Conservation (phyloP, 2,797 vertebrate genomes). For the Aphelocoma californica region DNA sequence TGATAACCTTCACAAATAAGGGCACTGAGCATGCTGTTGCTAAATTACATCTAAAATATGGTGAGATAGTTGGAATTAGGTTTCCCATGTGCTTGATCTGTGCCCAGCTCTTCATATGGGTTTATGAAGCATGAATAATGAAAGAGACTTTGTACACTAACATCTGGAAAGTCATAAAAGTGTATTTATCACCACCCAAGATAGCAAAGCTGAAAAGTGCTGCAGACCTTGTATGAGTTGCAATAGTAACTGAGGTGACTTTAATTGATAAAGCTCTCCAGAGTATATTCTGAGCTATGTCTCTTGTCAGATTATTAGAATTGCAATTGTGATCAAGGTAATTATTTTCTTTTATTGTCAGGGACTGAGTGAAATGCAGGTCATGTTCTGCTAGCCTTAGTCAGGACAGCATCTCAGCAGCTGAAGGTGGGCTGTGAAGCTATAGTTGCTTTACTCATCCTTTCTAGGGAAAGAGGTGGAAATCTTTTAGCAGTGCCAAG, state of each 20-base stretch:
- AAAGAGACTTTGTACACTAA: slow-evolving; percentile 56
- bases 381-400: background rate
- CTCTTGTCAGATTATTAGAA: slow-evolving; percentile 56
- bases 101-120: slow-evolving; percentile 24
- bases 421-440: background rate
- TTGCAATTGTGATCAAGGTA: slow-evolving; percentile 56
- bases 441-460: background rate
- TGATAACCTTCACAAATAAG: slow-evolving; percentile 59
- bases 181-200: slow-evolving; percentile 44
- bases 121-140: slow-evolving; percentile 68
- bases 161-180: slow-evolving; percentile 63
- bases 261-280: slow-evolving; percentile 35
- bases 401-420: background rate
- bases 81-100: slow-evolving; percentile 52
- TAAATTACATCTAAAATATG: slow-evolving; percentile 56
- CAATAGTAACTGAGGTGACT: background rate
- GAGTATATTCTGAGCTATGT: slow-evolving; percentile 37
- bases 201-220: slow-evolving; percentile 10
- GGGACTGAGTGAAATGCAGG: background rate
- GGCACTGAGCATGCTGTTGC: slow-evolving; percentile 17
- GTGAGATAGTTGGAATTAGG: slow-evolving; percentile 50
- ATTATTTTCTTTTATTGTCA: slow-evolving; percentile 68
- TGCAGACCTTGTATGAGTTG: slow-evolving; percentile 5
- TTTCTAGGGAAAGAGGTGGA: background rate
- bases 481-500: background rate